Evolutionary conservation across 2,113 vertebrate species (phyloP).

Genomic region (Procavia capensis): DNA sequence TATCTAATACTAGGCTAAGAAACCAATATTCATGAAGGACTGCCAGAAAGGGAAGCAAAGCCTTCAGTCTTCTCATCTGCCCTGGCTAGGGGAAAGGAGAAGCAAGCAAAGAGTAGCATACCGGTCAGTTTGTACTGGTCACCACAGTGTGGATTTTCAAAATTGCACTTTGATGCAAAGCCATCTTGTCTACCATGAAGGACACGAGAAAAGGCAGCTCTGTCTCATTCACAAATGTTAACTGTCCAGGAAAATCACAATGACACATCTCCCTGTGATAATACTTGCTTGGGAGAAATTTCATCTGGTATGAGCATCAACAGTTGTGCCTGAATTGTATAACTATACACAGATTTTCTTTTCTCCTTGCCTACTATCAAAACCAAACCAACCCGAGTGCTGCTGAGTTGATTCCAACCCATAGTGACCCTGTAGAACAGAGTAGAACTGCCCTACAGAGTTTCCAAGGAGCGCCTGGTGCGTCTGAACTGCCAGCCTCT

Average conservation of each 20-base stretch:
- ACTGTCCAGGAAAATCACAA: not conserved
- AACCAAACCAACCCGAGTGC: too few relatives aligned
- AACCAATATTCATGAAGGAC: not conserved
- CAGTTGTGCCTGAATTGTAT: not conserved
- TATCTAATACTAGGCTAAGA: not conserved
- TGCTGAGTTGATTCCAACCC: too few relatives aligned
- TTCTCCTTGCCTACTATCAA: not conserved
- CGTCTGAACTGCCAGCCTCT: too few relatives aligned
- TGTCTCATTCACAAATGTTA: not conserved
- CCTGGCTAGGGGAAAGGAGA: not conserved
- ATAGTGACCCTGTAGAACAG: too few relatives aligned
- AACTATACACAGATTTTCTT: not conserved
- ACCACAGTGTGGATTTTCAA: not conserved
- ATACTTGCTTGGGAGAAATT: not conserved
- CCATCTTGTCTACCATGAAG: not conserved
- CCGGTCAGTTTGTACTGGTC: accelerated
- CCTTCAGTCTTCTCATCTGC: not conserved
- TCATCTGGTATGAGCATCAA: not conserved
- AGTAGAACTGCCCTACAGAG: too few relatives aligned
- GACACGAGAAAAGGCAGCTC: not conserved
- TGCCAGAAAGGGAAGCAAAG: not conserved
- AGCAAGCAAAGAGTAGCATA: not conserved
- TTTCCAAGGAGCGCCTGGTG: too few relatives aligned
- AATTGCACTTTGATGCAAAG: not conserved
- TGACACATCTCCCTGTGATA: not conserved